phyloP scores from a whole-genome alignment of 2,113 vertebrate genomes.

The Microtus pennsylvanicus region DNA sequence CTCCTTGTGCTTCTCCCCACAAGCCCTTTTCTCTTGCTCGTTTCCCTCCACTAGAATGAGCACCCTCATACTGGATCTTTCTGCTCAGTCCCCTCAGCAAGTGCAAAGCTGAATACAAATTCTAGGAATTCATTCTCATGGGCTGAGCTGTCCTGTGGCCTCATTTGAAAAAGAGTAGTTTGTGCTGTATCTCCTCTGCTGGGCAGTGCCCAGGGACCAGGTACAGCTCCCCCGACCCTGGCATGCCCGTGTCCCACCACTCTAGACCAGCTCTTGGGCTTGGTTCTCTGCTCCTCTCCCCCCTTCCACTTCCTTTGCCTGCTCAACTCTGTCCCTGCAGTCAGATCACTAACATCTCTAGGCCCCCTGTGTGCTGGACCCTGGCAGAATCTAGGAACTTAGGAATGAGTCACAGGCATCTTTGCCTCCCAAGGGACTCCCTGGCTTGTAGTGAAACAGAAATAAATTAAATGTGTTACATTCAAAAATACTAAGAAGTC shows the following conservation, averaged over 20 bases:
- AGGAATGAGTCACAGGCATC: background rate
- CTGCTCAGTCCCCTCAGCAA: background rate
- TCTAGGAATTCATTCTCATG: background rate
- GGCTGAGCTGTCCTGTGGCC: background rate
- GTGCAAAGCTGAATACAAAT: background rate
- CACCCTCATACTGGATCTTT: background rate
- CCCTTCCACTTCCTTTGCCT: background rate
- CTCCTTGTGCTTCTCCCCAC: background rate
- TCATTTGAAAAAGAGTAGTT: background rate
- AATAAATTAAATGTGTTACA: background rate
- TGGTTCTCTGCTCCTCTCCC: background rate
- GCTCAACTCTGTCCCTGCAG: background rate
- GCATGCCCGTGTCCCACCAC: background rate
- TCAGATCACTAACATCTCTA: background rate
- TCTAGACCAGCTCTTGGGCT: background rate
- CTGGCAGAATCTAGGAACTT: background rate
- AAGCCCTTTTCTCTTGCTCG: background rate
- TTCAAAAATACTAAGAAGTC: background rate
- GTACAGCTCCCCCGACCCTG: background rate
- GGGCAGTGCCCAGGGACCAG: background rate
- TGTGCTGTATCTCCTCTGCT: accelerated
- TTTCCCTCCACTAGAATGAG: background rate
- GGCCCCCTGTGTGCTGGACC: background rate
- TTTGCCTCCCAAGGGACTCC: background rate
- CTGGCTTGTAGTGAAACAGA: background rate